phyloP scores from a whole-genome alignment of 2,113 vertebrate species.

The Apeltes quadracus region DNA sequence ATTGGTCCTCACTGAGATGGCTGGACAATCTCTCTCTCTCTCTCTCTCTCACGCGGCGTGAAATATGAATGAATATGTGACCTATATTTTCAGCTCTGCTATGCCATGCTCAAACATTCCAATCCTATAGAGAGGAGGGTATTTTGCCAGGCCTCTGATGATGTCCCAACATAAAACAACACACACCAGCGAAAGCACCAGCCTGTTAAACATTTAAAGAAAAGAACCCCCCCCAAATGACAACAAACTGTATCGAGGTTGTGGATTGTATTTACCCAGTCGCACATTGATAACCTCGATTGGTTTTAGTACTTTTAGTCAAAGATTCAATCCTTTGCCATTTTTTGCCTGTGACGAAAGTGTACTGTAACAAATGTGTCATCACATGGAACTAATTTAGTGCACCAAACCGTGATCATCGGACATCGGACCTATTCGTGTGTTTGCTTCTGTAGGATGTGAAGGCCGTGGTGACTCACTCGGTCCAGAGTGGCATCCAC shows the following conservation, averaged over 20 bases:
- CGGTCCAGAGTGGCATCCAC: constrained; percentile 96
- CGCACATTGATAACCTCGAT: neutral
- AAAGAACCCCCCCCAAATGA: neutral
- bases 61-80: constrained; percentile 64
- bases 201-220: neutral
- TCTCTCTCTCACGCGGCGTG: constrained; percentile 4
- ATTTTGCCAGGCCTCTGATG: neutral
- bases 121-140: constrained; percentile 35
- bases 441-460: constrained; percentile 85
- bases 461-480: constrained; percentile 97
- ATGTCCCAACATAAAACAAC: constrained; percentile 1
- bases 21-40: neutral
- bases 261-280: neutral
- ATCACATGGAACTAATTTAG: neutral
- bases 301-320: neutral
- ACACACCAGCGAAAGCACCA: neutral
- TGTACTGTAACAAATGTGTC: neutral
- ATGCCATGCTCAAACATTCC: constrained; percentile 28
- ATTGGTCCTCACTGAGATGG: neutral
- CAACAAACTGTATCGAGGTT: neutral
- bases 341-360: neutral
- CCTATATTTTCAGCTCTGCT: constrained; percentile 54
- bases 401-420: neutral
- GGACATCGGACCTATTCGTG: neutral
- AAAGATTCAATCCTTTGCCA: neutral